These are phyloP conservation scores for Hydroisotoma schaefferi DNA, from an alignment of 2,888 invertebrate genomes.

Conservation along the genomic window DNA sequence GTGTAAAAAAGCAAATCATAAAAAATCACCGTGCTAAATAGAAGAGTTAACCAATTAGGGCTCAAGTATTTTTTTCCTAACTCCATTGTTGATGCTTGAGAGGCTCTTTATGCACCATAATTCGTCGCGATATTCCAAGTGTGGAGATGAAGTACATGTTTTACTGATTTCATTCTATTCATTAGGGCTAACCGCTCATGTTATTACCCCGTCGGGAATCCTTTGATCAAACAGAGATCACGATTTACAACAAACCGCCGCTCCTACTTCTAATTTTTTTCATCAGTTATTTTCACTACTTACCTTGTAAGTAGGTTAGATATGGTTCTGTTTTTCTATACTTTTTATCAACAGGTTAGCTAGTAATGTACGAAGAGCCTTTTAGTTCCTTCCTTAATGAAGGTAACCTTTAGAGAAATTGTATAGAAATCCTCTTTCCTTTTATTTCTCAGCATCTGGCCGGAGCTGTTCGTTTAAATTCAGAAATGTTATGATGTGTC, in stretches of 20 bases:
- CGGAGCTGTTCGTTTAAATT: too few relatives aligned
- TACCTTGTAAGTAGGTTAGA: too few relatives aligned
- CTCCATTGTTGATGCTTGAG: slow-evolving; percentile 11
- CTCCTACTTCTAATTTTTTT: not conserved
- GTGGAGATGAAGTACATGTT: slow-evolving; percentile 15
- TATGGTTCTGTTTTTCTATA: too few relatives aligned
- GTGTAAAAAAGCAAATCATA: not conserved
- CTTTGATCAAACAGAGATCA: slow-evolving; percentile 16
- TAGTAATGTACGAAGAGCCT: not conserved
- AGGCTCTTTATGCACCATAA: slow-evolving; percentile 10
- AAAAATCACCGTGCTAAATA: slow-evolving; percentile 5
- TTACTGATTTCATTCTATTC: slow-evolving; percentile 34
- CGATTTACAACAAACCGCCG: slow-evolving; percentile 10
- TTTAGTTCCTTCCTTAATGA: not conserved
- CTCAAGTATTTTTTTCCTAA: slow-evolving; percentile 1
- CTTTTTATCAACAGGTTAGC: too few relatives aligned
- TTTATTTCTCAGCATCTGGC: not conserved
- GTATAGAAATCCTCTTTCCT: not conserved
- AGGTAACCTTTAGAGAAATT: not conserved
- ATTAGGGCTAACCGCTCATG: slow-evolving; percentile 40
- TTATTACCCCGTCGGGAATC: slow-evolving; percentile 24
- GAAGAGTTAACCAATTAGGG: slow-evolving; percentile 15
- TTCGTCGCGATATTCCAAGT: slow-evolving; percentile 10
- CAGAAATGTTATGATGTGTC: too few relatives aligned
- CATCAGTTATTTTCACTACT: not conserved